phyloP scores from a whole-genome alignment of 2,888 invertebrate genomes.

The Hirtodrosophila histrioides region DNA sequence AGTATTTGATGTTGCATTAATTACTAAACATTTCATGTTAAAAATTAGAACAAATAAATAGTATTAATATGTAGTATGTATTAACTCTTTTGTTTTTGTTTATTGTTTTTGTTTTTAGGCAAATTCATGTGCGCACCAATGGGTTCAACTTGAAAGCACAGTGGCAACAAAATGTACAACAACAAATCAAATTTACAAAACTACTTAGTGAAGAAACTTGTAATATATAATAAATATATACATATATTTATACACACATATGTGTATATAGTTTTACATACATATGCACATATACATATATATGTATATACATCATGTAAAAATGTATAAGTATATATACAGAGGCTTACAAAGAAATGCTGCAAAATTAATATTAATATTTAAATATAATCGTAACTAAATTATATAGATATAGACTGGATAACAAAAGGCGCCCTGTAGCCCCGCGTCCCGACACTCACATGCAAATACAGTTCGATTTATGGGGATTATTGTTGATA shows the following conservation, averaged over 20 bases:
- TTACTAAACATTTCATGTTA: slow-evolving; percentile 72
- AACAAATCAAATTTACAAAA: slow-evolving; percentile 50
- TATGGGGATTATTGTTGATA: slow-evolving; percentile 9
- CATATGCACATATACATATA: slow-evolving; percentile 7
- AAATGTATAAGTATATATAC: slow-evolving; percentile 35
- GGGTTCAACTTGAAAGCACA: slow-evolving; percentile 24
- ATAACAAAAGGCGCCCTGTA: slow-evolving; percentile 50
- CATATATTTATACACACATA: slow-evolving; percentile 11
- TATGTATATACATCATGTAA: slow-evolving; percentile 11
- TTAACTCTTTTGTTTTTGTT: slow-evolving; percentile 28
- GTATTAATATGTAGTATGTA: slow-evolving; percentile 52
- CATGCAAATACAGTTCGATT: slow-evolving; percentile 53
- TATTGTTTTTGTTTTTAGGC: slow-evolving; percentile 40
- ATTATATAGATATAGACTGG: slow-evolving; percentile 57
- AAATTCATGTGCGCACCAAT: slow-evolving; percentile 52
- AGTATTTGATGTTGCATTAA: slow-evolving; percentile 78
- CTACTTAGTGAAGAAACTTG: slow-evolving; percentile 51
- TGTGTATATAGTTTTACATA: slow-evolving; percentile 11
- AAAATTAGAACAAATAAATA: slow-evolving; percentile 81
- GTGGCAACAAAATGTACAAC: slow-evolving; percentile 55
- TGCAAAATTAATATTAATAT: slow-evolving; percentile 44
- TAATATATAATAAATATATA: slow-evolving; percentile 22
- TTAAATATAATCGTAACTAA: slow-evolving; percentile 20
- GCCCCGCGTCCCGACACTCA: slow-evolving; percentile 32
- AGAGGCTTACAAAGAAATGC: slow-evolving; percentile 50